Conservation (phyloP, 1,140 invertebrate genomes). For the Drosophila pandora region DNA sequence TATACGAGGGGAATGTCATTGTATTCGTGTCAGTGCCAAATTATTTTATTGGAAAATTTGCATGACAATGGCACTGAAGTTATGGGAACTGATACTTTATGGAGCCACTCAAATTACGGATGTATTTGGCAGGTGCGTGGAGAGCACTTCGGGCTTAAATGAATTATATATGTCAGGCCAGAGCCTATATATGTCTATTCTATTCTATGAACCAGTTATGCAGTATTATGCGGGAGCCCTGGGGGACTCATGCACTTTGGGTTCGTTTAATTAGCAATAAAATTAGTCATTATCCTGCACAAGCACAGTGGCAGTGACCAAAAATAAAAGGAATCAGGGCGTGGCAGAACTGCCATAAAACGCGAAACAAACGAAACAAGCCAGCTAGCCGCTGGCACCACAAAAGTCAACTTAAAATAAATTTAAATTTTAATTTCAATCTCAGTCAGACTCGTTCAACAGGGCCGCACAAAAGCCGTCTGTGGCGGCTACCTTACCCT, state of each 20-base stretch:
- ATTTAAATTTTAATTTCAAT: slow-evolving; percentile 80
- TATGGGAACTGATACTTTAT: slow-evolving; percentile 21
- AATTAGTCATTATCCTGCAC: slow-evolving; percentile 40
- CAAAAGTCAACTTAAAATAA: slow-evolving; percentile 77
- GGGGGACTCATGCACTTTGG: slow-evolving; percentile 1
- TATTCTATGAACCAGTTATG: neutral
- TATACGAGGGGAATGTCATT: slow-evolving; percentile 7
- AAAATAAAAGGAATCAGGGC: slow-evolving; percentile 8
- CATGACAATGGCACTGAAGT: slow-evolving; percentile 51
- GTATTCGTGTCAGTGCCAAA: slow-evolving; percentile 30
- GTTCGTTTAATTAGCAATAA: slow-evolving; percentile 33
- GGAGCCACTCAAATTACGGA: slow-evolving; percentile 2
- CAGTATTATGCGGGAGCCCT: neutral
- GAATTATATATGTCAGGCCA: neutral
- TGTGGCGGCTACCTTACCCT: slow-evolving; percentile 29
- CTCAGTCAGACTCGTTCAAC: slow-evolving; percentile 41
- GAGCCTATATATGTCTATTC: neutral
- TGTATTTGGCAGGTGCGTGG: slow-evolving; percentile 6
- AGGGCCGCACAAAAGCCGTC: slow-evolving; percentile 59
- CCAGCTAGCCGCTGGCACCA: slow-evolving; percentile 35
- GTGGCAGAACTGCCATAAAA: slow-evolving; percentile 18
- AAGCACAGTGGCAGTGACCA: slow-evolving; percentile 10
- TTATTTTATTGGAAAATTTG: slow-evolving; percentile 72
- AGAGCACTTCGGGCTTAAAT: neutral
- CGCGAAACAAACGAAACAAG: slow-evolving; percentile 34